Evolutionary conservation across 2,888 invertebrate genomes (phyloP).

Genomic region (Blomia tropicalis): DNA sequence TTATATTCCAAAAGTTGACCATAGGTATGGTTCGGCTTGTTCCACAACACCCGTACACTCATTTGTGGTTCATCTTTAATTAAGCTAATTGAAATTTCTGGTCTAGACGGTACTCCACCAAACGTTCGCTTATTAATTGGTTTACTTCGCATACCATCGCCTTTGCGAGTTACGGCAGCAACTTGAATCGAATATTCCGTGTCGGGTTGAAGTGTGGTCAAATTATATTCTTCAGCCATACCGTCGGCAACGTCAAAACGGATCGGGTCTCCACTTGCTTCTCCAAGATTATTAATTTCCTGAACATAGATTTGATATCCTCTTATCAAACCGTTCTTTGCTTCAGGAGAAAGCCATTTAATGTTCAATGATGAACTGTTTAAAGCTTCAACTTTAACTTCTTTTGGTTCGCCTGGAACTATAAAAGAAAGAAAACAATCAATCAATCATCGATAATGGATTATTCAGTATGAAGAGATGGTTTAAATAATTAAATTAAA

Average conservation of each 20-base stretch:
- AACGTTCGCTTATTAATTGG: conserved; percentile 74
- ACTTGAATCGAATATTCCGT: conserved; percentile 75
- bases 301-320: conserved; percentile 93
- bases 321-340: conserved; percentile 82
- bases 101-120: conserved; percentile 50
- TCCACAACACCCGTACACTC: conserved; percentile 81
- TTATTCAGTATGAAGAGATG: conserved; percentile 19
- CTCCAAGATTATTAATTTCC: conserved; percentile 66
- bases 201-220: conserved; percentile 81
- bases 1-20: conserved; percentile 75
- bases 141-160: conserved; percentile 81
- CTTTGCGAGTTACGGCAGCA: conserved; percentile 85
- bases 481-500: conserved; percentile 25
- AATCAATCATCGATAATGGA: conserved; percentile 22
- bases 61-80: conserved; percentile 71
- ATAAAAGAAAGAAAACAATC: conserved; percentile 32
- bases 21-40: conserved; percentile 67
- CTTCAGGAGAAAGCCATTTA: conserved; percentile 79
- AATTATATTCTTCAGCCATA: conserved; percentile 54
- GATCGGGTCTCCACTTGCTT: conserved; percentile 67
- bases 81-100: conserved; percentile 46
- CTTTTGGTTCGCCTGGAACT: conserved; percentile 95
- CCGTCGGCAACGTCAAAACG: conserved; percentile 69
- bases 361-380: conserved; percentile 93
- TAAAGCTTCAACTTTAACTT: conserved; percentile 67